Conservation (phyloP, 2,888 invertebrate genomes). For the Disparrhopalites patrizii region DNA sequence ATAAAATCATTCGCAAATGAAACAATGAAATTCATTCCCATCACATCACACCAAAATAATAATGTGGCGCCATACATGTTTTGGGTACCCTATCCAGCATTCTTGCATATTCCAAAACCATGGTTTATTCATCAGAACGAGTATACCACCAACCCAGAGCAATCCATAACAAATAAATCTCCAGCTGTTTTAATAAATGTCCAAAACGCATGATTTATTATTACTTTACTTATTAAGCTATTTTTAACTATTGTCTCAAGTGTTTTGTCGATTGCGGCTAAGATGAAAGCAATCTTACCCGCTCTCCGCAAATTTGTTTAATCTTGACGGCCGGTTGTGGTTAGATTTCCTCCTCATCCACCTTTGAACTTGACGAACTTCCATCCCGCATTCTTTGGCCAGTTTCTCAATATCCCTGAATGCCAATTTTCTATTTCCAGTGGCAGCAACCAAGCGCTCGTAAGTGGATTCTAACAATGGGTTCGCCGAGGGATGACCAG, state of each 20-base stretch:
- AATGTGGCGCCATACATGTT: constrained; percentile 67
- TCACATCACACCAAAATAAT: too few relatives aligned
- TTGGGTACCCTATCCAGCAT: constrained; percentile 77
- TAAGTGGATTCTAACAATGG: background rate
- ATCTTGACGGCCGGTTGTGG: constrained; percentile 79
- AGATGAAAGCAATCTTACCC: constrained; percentile 54
- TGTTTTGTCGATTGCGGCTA: background rate
- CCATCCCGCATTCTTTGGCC: constrained; percentile 15
- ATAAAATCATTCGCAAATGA: too few relatives aligned
- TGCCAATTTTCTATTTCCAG: background rate
- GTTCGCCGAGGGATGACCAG: background rate
- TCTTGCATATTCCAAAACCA: constrained; percentile 88
- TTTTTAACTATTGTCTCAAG: background rate
- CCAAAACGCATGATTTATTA: background rate
- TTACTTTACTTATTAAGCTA: background rate
- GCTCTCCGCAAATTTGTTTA: constrained; percentile 87
- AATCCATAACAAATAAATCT: constrained; percentile 76
- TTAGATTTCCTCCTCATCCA: constrained; percentile 77
- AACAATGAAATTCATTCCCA: too few relatives aligned
- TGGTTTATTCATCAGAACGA: constrained; percentile 79
- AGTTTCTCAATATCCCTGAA: constrained; percentile 17
- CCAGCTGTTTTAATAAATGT: constrained; percentile 59
- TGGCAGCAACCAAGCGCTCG: background rate
- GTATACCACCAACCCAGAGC: constrained; percentile 75
- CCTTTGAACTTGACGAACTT: constrained; percentile 78